phyloP scores from a whole-genome alignment of 2,797 vertebrate species.

The Amblyopsis hoosieri region DNA sequence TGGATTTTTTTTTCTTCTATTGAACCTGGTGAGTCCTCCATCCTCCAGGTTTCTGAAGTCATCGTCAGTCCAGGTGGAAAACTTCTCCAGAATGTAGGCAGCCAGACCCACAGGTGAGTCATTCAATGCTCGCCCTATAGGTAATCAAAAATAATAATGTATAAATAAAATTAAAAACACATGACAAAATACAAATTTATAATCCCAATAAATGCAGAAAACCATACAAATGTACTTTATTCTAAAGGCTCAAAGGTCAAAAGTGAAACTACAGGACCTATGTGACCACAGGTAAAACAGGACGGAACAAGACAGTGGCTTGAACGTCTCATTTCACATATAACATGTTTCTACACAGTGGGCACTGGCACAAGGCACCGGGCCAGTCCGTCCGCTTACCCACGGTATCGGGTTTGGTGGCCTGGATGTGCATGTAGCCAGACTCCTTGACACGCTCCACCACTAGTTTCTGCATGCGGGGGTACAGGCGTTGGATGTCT shows the following conservation, averaged over 20 bases:
- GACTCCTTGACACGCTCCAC: slow-evolving; percentile 72
- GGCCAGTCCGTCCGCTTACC: slow-evolving; percentile 66
- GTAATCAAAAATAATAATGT: not conserved
- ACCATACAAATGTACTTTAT: not conserved
- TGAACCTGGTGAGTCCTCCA: slow-evolving; percentile 86
- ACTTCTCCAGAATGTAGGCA: slow-evolving; percentile 91
- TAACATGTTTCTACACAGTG: too few relatives aligned
- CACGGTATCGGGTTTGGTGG: slow-evolving; percentile 88
- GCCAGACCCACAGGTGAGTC: slow-evolving; percentile 89
- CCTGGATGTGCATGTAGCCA: slow-evolving; percentile 90
- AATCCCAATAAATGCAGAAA: not conserved
- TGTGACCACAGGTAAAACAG: too few relatives aligned
- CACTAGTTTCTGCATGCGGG: slow-evolving; percentile 75
- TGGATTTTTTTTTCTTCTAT: not conserved
- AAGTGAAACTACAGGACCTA: too few relatives aligned
- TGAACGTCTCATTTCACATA: too few relatives aligned
- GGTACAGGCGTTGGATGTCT: slow-evolving; percentile 75
- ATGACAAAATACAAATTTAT: not conserved
- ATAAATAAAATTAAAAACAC: slow-evolving; percentile 2
- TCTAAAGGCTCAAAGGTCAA: too few relatives aligned
- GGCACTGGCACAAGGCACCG: not conserved
- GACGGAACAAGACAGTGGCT: too few relatives aligned
- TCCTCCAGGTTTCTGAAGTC: slow-evolving; percentile 81
- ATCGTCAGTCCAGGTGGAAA: slow-evolving; percentile 86
- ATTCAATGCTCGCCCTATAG: slow-evolving; percentile 84